Base-by-base conservation (phyloP, 92 coral and sea anemone genomes). In the Epizoanthus rinbou region DNA sequence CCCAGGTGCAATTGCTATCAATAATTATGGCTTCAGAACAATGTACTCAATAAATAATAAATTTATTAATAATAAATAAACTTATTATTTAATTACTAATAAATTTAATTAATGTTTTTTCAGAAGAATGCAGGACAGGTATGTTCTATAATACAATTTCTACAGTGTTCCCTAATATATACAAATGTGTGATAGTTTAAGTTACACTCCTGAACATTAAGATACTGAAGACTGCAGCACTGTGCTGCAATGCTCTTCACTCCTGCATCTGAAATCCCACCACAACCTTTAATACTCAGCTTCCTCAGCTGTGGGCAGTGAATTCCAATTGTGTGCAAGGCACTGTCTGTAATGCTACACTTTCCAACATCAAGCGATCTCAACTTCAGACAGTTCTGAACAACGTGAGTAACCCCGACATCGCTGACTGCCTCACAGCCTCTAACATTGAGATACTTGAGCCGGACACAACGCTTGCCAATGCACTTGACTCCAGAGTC, bases 241-340 rank as follows among this genome's bases (percentile, higher is more conserved):
- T 94, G 99, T 52, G 98, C 90, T 1, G 95, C 97, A 66, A 96
- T 88, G 57, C 97, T 91, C 74, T 85, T 91, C 76, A 94, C 76
- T 4, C 99, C 99, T 11, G 88, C 66, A 80, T 94, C 97, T 21
- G 98, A 82, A 63, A 94, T 88, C 18, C 84, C 83, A 0, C 85
- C 84, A 78, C 99, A 96, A 5, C 99, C 98, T 76, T 90, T 88
- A 35, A 96, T 88, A 43, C 99, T 96, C 50, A 96, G 94, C 62
- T 95, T 94, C 88, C 89, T 94, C 65, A 96, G 88, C 92, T 96
- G 99, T 64, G 99, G 99, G 76, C 99, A 96, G 78, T 96, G 99
- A 62, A 96, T 96, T 43, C 97, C 97, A 31, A 96, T 88, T 5
- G 97, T 90, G 71, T 95, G 93, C 84, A 96, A 68, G 5, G 86